phyloP scores from a whole-genome alignment of 2,113 vertebrate genomes.

The Podilymbus podiceps region DNA sequence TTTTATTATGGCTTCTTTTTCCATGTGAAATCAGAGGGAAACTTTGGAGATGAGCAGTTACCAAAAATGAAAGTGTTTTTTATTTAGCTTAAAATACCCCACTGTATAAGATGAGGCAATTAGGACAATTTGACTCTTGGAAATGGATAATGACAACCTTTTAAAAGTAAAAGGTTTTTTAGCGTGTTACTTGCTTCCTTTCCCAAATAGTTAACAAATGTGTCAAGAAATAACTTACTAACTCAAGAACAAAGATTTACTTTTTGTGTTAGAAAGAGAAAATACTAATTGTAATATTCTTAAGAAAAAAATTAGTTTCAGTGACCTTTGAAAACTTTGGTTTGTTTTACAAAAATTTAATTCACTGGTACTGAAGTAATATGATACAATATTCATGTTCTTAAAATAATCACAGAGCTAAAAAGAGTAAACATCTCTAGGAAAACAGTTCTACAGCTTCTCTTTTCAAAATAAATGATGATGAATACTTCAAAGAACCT shows the following conservation, averaged over 20 bases:
- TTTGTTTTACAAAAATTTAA: neutral
- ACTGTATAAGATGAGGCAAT: neutral
- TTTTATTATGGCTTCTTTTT: neutral
- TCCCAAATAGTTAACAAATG: neutral
- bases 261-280: neutral
- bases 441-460: neutral
- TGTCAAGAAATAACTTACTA: neutral
- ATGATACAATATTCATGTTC: neutral
- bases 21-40: neutral
- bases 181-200: neutral
- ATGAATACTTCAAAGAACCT: neutral
- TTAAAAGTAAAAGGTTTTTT: neutral
- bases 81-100: neutral
- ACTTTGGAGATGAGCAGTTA: neutral
- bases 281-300: neutral
- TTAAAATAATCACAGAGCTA: neutral
- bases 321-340: neutral
- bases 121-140: neutral
- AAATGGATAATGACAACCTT: neutral
- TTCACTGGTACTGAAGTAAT: neutral
- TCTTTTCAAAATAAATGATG: neutral
- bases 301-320: neutral
- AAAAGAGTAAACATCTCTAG: neutral
- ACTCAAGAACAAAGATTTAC: neutral
- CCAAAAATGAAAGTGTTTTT: neutral